phyloP scores from a whole-genome alignment of 2,888 invertebrate species.

The Herminia tarsipennalis region DNA sequence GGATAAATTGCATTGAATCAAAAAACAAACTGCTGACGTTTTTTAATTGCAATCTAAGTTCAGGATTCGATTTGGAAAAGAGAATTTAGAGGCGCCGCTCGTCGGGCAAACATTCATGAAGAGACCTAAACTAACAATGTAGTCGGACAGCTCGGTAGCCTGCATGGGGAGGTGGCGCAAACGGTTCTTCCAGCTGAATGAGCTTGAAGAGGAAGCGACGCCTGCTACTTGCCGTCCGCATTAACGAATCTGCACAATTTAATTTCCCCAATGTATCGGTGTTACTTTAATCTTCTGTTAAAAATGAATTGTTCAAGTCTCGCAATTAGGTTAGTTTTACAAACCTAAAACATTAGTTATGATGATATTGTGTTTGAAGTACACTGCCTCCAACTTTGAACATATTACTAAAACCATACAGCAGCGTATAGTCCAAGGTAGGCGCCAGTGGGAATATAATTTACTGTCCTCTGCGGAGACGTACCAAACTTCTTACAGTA shows the following conservation, averaged over 20 bases:
- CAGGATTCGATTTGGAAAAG: conserved; percentile 12
- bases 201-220: conserved; percentile 13
- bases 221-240: conserved; percentile 1
- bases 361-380: conserved; percentile 7
- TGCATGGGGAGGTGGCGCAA: not conserved
- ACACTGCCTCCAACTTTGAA: conserved; percentile 13
- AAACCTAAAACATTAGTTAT: no score
- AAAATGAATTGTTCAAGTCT: no score
- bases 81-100: conserved; percentile 1
- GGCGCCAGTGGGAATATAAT: conserved; percentile 39
- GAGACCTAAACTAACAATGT: conserved; percentile 23
- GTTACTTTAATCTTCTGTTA: no score
- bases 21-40: no score
- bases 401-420: conserved; percentile 8
- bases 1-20: no score
- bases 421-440: conserved; percentile 5
- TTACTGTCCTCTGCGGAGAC: conserved; percentile 39
- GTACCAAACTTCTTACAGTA: conserved; percentile 45
- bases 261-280: no score
- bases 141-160: not conserved
- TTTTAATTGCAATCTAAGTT: no score
- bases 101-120: conserved; percentile 11
- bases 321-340: no score
- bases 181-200: conserved; percentile 15
- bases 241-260: conserved; percentile 23